Percentiles rank a stretch among this genome's conserved stretches.
These are phyloP conservation scores for Perithous albicinctus DNA, from an alignment of 2,888 invertebrate genomes.

Conservation along the genomic window DNA sequence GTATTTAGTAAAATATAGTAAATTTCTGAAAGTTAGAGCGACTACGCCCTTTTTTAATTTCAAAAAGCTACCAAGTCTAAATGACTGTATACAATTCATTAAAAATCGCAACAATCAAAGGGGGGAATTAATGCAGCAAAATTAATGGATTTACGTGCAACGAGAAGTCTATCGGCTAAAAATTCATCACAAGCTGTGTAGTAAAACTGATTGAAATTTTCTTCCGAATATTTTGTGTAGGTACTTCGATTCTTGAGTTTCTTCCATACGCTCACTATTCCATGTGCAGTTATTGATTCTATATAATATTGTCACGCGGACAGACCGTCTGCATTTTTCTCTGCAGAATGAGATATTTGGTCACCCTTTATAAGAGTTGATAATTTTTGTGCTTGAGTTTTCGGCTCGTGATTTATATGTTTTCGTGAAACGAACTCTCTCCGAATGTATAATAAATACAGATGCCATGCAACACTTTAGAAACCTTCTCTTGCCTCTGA, in stretches of 20 bases:
- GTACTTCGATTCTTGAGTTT: conserved; percentile 12
- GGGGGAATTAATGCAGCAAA: too few species aligned
- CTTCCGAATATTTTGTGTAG: not conserved
- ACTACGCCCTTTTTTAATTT: too few species aligned
- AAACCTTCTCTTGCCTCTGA: not conserved
- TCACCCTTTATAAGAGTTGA: not conserved
- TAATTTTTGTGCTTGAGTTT: not conserved
- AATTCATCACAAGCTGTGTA: conserved; percentile 36
- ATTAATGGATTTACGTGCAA: conserved; percentile 19
- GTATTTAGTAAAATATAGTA: too few species aligned
- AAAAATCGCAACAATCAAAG: too few species aligned
- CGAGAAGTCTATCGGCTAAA: conserved; percentile 37
- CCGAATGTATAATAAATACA: not conserved
- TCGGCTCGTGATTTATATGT: conserved; percentile 34
- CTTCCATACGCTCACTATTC: conserved; percentile 4
- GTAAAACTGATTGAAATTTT: conserved; percentile 53
- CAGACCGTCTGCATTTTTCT: not conserved
- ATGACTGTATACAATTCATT: too few species aligned
- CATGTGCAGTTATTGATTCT: conserved; percentile 41
- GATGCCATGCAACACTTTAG: not conserved
- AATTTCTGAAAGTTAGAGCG: too few species aligned
- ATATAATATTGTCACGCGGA: conserved; percentile 10
- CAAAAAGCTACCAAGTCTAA: too few species aligned
- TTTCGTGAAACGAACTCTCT: not conserved
- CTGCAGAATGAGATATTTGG: not conserved